Evolutionary conservation across 2,888 invertebrate genomes (phyloP), one percentile per base, ranked within the genome.

Genomic region (Clostera curtula): DNA sequence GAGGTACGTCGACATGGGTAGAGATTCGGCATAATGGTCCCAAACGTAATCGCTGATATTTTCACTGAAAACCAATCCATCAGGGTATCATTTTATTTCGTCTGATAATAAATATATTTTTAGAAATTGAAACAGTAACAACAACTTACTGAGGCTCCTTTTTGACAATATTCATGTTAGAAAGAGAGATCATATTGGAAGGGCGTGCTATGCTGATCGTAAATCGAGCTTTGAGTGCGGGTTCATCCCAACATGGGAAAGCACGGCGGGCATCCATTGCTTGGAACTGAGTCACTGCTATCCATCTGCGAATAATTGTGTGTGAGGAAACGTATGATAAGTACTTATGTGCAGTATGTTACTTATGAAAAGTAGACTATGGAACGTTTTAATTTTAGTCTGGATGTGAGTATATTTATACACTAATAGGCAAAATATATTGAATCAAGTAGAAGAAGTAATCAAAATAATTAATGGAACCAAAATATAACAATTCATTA

Each of bases 1-100:
- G 17, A 96, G 76, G 56, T 96, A 96, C 0, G 95, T 93, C n/a
- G 93, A 93, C 95, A 95, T 96, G 7, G 91, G 92, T 0, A 93
- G 77, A 0, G 93, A 92, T 49, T 89, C 88, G 5, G 89, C 85
- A 57, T 90, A 95, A 46, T 89, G 87, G 55, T 95, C 95, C 88
- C 91, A 93, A 1, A 88, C 83, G 72, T 92, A 94, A 25, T 87
- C 80, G 2, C 85, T 69, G 5, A 90, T 46, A 1, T 69, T 77
- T 16, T 82, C 69, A 9, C 91, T 92, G 64, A 3, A 49, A 51
- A 35, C 8, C 16, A 23, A 25, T 25, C 9, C 15, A 22, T 15
- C 12, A 4, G 5, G 9, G 9, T 12, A 13, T 12, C 3, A 17
- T 14, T 8, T 8, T 16, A 14, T 19, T 12, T n/a, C n/a, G n/a